phyloP scores from a whole-genome alignment of 2,113 vertebrate species.

The Galeopterus variegatus region DNA sequence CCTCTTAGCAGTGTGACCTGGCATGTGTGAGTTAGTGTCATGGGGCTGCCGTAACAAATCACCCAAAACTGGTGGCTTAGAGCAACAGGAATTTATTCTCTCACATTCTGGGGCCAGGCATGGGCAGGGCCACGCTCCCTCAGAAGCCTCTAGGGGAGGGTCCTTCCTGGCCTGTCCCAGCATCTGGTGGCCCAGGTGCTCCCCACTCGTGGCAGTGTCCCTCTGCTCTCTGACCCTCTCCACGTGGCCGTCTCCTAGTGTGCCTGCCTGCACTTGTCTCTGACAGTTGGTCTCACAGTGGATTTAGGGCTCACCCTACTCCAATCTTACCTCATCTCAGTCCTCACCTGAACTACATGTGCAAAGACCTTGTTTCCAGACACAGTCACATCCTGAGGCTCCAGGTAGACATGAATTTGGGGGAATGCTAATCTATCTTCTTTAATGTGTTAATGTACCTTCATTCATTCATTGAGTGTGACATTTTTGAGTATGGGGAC shows the following conservation, averaged over 20 bases:
- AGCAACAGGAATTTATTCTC: not conserved
- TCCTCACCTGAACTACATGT: not conserved
- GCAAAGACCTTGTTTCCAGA: not conserved
- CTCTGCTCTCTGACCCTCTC: not conserved
- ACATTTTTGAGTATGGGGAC: too few relatives aligned
- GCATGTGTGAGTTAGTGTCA: not conserved
- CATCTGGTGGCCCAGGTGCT: too few relatives aligned
- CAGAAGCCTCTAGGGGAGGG: not conserved
- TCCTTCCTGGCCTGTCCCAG: fast-evolving
- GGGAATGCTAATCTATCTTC: too few relatives aligned
- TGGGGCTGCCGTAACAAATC: not conserved
- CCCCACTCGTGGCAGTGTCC: not conserved
- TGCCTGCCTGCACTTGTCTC: not conserved
- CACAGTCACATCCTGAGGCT: not conserved
- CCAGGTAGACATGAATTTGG: not conserved
- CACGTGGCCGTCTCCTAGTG: not conserved
- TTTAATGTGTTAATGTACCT: too few relatives aligned
- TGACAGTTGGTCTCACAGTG: not conserved
- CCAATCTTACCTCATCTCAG: not conserved
- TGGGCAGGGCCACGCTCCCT: not conserved
- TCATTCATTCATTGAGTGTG: too few relatives aligned
- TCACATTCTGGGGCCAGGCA: not conserved
- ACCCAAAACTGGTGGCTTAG: not conserved
- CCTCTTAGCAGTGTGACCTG: not conserved
- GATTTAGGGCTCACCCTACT: not conserved